Evolutionary conservation across 1,140 invertebrate genomes (phyloP).

Genomic region (Drosophila novamexicana): DNA sequence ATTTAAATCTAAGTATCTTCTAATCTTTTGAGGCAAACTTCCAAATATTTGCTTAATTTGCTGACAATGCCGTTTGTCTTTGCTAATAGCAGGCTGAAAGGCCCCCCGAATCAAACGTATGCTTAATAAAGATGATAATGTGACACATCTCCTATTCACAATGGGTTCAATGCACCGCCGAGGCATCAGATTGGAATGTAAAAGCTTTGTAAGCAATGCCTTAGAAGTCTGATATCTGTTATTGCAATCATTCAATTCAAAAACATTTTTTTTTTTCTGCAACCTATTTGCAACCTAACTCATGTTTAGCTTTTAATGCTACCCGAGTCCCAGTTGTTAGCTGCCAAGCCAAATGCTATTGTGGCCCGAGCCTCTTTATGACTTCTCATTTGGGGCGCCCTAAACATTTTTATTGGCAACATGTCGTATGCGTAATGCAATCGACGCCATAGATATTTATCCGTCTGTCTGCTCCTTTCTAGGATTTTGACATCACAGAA

Average conservation of each 20-base stretch:
- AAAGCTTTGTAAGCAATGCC: neutral
- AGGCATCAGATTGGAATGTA: neutral
- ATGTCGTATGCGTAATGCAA: slow-evolving; percentile 74
- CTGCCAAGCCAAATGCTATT: slow-evolving; percentile 27
- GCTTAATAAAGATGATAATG: slow-evolving; percentile 5
- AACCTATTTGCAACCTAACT: slow-evolving; percentile 19
- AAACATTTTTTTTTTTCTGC: slow-evolving; percentile 2
- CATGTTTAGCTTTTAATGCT: slow-evolving; percentile 34
- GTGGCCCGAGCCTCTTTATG: slow-evolving; percentile 38
- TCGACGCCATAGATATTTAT: slow-evolving; percentile 66
- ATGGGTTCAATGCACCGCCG: neutral
- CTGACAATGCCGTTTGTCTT: too few relatives aligned
- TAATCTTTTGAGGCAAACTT: too few relatives aligned
- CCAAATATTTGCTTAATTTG: too few relatives aligned
- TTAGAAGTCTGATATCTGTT: slow-evolving; percentile 25
- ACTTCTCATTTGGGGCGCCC: slow-evolving; percentile 32
- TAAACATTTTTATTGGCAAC: slow-evolving; percentile 71
- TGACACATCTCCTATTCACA: neutral
- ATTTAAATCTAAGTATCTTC: too few relatives aligned
- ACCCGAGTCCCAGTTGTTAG: slow-evolving; percentile 44
- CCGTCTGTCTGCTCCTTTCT: slow-evolving; percentile 23
- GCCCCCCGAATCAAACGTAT: neutral
- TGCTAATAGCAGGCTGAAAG: too few relatives aligned
- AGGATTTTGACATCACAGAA: slow-evolving; percentile 27
- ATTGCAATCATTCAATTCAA: slow-evolving; percentile 34